phyloP scores from a whole-genome alignment of 2,797 vertebrate genomes.

The Myotis vivesi region DNA sequence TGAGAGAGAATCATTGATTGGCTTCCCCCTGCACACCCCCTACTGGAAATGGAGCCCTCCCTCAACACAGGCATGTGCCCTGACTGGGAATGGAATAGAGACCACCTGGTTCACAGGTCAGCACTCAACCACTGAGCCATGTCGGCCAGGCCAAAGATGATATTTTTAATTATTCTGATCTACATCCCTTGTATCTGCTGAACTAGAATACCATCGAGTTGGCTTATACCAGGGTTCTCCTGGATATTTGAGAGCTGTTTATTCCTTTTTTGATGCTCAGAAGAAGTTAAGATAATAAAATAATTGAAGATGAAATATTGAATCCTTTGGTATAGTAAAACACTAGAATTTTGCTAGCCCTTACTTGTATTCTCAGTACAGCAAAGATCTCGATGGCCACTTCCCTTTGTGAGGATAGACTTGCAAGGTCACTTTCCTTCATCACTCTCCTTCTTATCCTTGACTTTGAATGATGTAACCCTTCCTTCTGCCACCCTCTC shows the following conservation, averaged over 20 bases:
- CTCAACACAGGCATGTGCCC: too few relatives aligned
- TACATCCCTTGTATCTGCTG: neutral
- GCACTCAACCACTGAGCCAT: too few relatives aligned
- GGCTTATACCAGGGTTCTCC: neutral
- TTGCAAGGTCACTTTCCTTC: neutral
- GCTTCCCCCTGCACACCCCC: too few relatives aligned
- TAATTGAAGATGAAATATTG: neutral
- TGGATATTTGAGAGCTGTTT: neutral
- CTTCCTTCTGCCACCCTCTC: neutral
- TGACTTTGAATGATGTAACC: neutral
- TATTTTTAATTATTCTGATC: neutral
- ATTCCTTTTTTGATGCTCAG: neutral
- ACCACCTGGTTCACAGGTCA: too few relatives aligned
- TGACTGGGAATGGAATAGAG: too few relatives aligned
- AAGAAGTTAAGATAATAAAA: neutral
- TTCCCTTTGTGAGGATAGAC: neutral
- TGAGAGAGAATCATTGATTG: too few relatives aligned
- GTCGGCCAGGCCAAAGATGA: neutral
- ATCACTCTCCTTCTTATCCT: neutral
- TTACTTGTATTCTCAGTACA: neutral
- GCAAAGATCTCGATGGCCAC: neutral
- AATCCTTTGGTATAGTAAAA: neutral
- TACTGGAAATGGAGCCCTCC: too few relatives aligned
- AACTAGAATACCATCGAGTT: neutral
- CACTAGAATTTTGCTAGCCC: neutral